Percentiles rank a stretch among this genome's conserved stretches.
Evolutionary conservation across 2,888 invertebrate species (phyloP).

Genomic region (Amiota mariae): DNA sequence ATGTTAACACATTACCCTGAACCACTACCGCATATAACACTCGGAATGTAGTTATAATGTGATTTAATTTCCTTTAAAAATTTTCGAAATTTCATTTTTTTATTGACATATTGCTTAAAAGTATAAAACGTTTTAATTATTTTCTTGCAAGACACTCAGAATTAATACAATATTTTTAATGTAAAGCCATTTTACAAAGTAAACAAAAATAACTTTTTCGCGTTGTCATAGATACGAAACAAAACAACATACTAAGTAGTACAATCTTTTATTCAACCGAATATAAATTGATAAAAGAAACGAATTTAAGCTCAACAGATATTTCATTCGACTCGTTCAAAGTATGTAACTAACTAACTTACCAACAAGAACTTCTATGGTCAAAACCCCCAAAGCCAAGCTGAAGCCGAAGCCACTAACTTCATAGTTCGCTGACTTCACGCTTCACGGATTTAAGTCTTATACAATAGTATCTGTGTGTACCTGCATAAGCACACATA

Average conservation of each 20-base stretch:
- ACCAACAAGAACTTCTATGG: constrained; percentile 35
- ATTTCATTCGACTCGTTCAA: constrained; percentile 27
- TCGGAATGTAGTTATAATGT: constrained; percentile 38
- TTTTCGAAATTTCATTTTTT: constrained; percentile 59
- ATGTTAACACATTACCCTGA: no score
- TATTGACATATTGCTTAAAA: neutral
- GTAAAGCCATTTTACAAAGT: neutral
- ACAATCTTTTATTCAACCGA: neutral
- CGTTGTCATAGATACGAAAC: constrained; percentile 12
- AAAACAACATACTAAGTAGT: neutral
- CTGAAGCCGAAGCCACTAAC: constrained; percentile 32
- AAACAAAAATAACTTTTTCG: neutral
- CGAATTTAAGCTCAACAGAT: constrained; percentile 9
- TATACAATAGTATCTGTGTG: neutral
- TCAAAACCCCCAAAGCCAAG: constrained; percentile 30
- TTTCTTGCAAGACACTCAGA: no score
- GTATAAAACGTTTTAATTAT: neutral
- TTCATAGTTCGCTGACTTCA: constrained; percentile 45
- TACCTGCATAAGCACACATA: neutral
- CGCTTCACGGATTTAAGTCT: constrained; percentile 39
- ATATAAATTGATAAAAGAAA: neutral
- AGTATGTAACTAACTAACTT: constrained; percentile 38
- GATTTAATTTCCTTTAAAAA: constrained; percentile 50
- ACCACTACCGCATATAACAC: no score
- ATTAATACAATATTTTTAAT: no score